Percentiles rank a stretch among this genome's conserved stretches.
These are phyloP conservation scores for Synchiropus splendidus DNA, from an alignment of 2,113 vertebrate species.

Conservation along the genomic window DNA sequence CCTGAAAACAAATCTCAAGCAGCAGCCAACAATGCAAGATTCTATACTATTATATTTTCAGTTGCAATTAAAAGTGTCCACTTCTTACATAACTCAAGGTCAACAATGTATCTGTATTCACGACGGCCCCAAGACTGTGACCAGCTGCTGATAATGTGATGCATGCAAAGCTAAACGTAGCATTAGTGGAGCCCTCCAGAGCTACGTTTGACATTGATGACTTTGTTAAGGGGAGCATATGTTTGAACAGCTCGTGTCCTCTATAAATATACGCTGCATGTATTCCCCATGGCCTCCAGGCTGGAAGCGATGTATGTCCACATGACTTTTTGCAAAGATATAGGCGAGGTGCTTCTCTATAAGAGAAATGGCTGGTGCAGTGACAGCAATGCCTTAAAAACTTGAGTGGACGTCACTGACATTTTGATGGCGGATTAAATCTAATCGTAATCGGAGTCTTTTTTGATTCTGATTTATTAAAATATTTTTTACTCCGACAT, in stretches of 20 bases:
- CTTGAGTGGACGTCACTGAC: too few relatives aligned
- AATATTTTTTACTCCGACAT: too few relatives aligned
- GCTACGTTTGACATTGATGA: conserved; percentile 50
- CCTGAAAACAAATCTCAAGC: too few relatives aligned
- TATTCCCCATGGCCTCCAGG: conserved; percentile 49
- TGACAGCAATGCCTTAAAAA: too few relatives aligned
- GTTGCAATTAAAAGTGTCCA: too few relatives aligned
- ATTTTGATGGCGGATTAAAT: too few relatives aligned
- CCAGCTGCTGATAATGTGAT: conserved; percentile 37
- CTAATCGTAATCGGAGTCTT: too few relatives aligned
- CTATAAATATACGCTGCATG: conserved; percentile 63
- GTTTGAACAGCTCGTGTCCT: conserved; percentile 57
- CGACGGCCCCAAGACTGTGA: conserved; percentile 26
- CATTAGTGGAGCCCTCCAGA: conserved; percentile 41
- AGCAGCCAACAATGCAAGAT: too few relatives aligned
- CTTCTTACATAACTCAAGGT: conserved; percentile 9
- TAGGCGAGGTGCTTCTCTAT: too few relatives aligned
- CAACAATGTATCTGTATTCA: conserved; percentile 28
- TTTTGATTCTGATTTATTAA: too few relatives aligned
- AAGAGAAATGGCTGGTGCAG: conserved; percentile 1
- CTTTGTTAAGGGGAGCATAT: conserved; percentile 61
- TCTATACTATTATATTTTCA: too few relatives aligned
- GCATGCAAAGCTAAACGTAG: conserved; percentile 47
- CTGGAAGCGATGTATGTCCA: conserved; percentile 48
- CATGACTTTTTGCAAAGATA: conserved; percentile 41